Percentiles rank a stretch among this genome's conserved stretches.
Conservation (phyloP, 2,797 vertebrate species). For the Alcedo atthis region DNA sequence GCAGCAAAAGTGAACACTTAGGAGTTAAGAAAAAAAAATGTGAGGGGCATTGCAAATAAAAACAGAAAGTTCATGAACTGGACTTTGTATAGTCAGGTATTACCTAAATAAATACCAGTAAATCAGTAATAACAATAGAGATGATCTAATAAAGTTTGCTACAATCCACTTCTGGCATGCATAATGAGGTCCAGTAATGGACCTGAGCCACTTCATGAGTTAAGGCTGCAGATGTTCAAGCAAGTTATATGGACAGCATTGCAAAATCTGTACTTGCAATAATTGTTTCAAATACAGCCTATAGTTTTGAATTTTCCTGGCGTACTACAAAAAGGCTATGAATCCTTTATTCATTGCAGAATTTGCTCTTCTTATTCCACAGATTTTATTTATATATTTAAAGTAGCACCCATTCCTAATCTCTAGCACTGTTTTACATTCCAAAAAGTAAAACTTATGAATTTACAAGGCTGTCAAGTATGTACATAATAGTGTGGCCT, state of each 20-base stretch:
- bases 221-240: neutral
- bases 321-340: neutral
- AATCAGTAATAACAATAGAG: neutral
- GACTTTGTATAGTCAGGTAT: neutral
- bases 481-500: neutral
- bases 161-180: neutral
- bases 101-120: neutral
- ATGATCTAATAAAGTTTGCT: neutral
- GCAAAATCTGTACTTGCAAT: neutral
- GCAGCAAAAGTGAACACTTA: neutral
- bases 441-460: neutral
- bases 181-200: neutral
- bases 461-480: neutral
- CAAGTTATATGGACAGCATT: neutral
- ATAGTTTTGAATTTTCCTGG: neutral
- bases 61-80: neutral
- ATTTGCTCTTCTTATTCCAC: neutral
- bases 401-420: neutral
- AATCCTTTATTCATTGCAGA: neutral
- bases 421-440: neutral
- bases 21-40: neutral
- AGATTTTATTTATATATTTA: neutral
- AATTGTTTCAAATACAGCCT: neutral
- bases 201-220: neutral
- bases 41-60: neutral